phyloP scores from a whole-genome alignment of 2,797 vertebrate species.

The Mergus octosetaceus region DNA sequence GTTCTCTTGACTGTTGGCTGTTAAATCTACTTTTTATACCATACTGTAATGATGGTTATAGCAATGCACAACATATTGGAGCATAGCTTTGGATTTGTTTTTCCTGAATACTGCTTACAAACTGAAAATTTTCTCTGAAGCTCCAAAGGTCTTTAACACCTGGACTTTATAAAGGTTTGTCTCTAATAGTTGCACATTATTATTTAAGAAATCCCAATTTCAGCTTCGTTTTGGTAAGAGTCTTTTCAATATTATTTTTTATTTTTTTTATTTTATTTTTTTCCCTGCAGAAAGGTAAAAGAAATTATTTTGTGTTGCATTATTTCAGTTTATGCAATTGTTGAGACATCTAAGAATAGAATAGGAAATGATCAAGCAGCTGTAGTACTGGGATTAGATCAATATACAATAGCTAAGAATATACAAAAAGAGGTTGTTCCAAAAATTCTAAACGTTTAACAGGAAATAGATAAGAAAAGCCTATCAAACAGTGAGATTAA shows the following conservation, averaged over 20 bases:
- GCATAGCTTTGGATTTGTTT: not conserved
- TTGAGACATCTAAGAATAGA: not conserved
- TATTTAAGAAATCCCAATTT: not conserved
- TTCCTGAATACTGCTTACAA: not conserved
- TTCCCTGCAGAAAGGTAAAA: not conserved
- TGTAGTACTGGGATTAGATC: not conserved
- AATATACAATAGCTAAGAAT: not conserved
- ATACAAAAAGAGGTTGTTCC: not conserved
- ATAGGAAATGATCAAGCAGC: not conserved
- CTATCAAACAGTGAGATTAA: not conserved
- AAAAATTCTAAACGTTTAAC: not conserved
- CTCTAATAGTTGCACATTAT: not conserved
- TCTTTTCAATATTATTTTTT: not conserved
- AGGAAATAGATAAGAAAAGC: slow-evolving; percentile 19
- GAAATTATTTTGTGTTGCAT: not conserved
- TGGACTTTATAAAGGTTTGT: not conserved
- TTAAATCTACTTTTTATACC: not conserved
- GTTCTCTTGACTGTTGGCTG: not conserved
- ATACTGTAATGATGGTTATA: not conserved
- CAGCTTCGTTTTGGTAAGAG: not conserved
- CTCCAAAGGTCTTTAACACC: not conserved
- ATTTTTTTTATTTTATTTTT: not conserved
- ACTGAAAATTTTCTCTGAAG: not conserved
- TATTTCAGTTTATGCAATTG: not conserved
- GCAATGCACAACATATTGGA: not conserved